Evolutionary conservation across 2,113 vertebrate species (phyloP), one percentile per base, ranked within the genome.

Genomic region (Melierax canorus): DNA sequence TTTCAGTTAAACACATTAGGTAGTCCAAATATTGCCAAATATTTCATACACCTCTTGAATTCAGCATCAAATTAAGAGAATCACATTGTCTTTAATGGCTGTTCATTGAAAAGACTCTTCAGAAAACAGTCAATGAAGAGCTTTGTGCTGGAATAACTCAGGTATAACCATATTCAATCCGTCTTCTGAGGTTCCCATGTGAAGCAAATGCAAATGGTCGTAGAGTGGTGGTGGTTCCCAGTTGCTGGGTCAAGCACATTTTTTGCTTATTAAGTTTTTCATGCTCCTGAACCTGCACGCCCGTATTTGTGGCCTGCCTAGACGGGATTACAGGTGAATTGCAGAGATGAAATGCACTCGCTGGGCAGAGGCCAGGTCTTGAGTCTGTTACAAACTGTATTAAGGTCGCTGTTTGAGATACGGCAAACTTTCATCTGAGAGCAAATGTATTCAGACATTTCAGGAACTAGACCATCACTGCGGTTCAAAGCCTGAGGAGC

Each of bases 151-250:
- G 10, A 88, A 12, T 41, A 58, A 13, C 50, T 36, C 45, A 2
- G 41, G 26, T 69, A 18, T 30, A 16, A 36, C 55, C 24, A 5
- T 1, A 9, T 11, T 43, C 38, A 73, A 4, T 22, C 72, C 29
- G 5, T 21, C 20, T 22, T 10, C 5, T 0, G 2, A 46, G 19
- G 14, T 3, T 71, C 38, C 81, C 14, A 5, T 6, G 45, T 38
- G 34, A 32, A 7, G 19, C 0, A 15, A 53, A 19, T 20, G 64
- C 63, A 6, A 6, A 0, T 8, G 76, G 18, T 18, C 0, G 0
- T 6, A 15, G 51, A 11, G 9, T 1, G 3, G 26, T 7, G 45
- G 22, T 29, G 32, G 43, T 27, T 73, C 88, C 51, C 12, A 8
- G 60, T 27, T n/a, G 73, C 15, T 24, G 50, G 55, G 12, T 18